Base-by-base conservation (phyloP, 2,888 invertebrate species). In the Sipunculus nudus region DNA sequence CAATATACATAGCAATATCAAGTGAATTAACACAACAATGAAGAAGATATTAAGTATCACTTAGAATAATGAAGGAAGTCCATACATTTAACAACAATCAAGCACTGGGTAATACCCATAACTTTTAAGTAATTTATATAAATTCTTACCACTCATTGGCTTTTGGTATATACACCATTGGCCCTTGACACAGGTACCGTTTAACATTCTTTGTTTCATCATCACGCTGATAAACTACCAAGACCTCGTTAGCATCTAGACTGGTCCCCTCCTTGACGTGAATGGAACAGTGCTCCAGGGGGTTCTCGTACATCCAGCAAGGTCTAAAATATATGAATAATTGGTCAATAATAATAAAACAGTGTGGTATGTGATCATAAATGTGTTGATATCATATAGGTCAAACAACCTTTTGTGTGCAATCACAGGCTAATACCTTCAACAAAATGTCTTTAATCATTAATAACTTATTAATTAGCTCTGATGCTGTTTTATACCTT, bases 101-200 rank as follows among this genome's bases (percentile, higher is more conserved):
- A n/a, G n/a, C n/a, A n/a, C n/a, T n/a, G n/a, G n/a, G n/a, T n/a
- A n/a, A n/a, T n/a, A n/a, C n/a, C n/a, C n/a, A n/a, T n/a, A n/a
- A n/a, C n/a, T n/a, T n/a, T n/a, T n/a, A n/a, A n/a, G n/a, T 16
- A 16, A 8, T 43, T 21, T 8, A 43, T 19, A 43, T 43, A 43
- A 25, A n/a, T 40, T 47, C 69, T 53, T 60, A 78, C 81, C 81
- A 81, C 72, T 81, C 80, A 72, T 76, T 75, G 13, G 78, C 73
- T 47, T 64, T 61, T 6, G 76, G 78, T 62, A 78, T 76, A 63
- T 76, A 78, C 16, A 78, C 56, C 1, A 75, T 75, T n/a, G 81
- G 81, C 38, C 81, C 81, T 68, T 74, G 75, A 46, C 75, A 69
- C 40, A 79, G 66, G 53, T 74, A 72, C 45, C 79, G 68, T 21